Conservation (phyloP, 2,888 invertebrate genomes). For the Noctua janthe region DNA sequence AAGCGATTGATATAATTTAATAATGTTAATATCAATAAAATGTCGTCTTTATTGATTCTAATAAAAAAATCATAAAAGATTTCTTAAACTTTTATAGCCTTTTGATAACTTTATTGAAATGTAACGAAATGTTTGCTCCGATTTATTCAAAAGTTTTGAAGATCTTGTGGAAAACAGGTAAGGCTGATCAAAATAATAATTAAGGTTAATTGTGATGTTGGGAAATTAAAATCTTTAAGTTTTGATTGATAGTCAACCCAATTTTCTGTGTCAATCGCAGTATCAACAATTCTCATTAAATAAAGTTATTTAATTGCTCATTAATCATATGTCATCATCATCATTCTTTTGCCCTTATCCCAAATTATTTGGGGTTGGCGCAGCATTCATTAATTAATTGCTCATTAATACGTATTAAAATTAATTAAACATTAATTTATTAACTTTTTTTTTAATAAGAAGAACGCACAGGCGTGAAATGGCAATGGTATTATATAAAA, state of each 20-base stretch:
- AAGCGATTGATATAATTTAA: conserved; percentile 40
- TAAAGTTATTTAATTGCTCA: not conserved
- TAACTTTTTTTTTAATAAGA: not conserved
- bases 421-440: not conserved
- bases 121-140: not conserved
- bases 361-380: not conserved
- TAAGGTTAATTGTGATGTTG: not conserved
- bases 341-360: not conserved
- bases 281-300: not conserved
- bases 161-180: not conserved
- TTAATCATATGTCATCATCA: not conserved
- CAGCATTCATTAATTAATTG: not conserved
- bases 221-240: not conserved
- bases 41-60: conserved; percentile 37
- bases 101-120: conserved; percentile 43
- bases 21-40: conserved; percentile 24
- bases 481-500: not conserved
- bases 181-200: not conserved
- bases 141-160: not conserved
- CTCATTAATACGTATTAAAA: not conserved
- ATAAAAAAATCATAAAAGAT: conserved; percentile 36
- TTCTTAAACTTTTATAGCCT: conserved; percentile 18
- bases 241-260: not conserved
- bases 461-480: not conserved
- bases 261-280: not conserved